Conservation (phyloP, 1,140 invertebrate species). For the Drosophila varians region DNA sequence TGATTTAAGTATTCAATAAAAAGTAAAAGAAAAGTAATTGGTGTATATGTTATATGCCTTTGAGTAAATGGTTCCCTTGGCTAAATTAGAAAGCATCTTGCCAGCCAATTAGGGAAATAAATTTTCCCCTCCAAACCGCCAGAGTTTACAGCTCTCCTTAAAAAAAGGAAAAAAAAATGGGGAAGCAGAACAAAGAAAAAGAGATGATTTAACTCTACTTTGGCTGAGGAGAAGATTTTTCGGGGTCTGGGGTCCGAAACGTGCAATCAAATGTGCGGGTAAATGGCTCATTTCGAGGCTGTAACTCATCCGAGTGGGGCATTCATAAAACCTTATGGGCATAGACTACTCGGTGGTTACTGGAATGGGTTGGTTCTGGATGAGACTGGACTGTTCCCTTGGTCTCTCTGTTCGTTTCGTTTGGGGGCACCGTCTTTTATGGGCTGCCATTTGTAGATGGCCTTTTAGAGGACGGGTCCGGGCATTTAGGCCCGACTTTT, state of each 20-base stretch:
- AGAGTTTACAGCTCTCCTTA: slow-evolving; percentile 9
- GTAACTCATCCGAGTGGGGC: slow-evolving; percentile 42
- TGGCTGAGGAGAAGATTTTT: not conserved
- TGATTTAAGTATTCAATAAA: not conserved
- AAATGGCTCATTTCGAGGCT: slow-evolving; percentile 48
- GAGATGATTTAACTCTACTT: slow-evolving; percentile 30
- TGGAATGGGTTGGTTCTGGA: slow-evolving; percentile 6
- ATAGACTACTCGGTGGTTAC: slow-evolving; percentile 17
- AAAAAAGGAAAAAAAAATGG: not conserved
- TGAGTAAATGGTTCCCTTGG: slow-evolving; percentile 1
- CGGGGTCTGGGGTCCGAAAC: slow-evolving; percentile 7
- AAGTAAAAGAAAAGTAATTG: not conserved
- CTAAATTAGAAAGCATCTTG: slow-evolving; percentile 10
- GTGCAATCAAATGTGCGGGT: slow-evolving; percentile 57
- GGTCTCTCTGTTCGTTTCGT: slow-evolving; percentile 7
- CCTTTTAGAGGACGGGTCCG: slow-evolving; percentile 58
- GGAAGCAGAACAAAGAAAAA: not conserved
- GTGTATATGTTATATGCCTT: not conserved
- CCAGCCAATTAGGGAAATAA: slow-evolving; percentile 36
- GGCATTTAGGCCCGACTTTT: slow-evolving; percentile 57
- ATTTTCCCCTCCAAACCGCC: slow-evolving; percentile 4
- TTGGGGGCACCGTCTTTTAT: slow-evolving; percentile 31
- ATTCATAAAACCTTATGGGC: slow-evolving; percentile 62
- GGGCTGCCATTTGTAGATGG: slow-evolving; percentile 63
- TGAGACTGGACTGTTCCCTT: slow-evolving; percentile 6